Evolutionary conservation across 2,113 vertebrate genomes (phyloP).

Genomic region (Phoenicopterus ruber): DNA sequence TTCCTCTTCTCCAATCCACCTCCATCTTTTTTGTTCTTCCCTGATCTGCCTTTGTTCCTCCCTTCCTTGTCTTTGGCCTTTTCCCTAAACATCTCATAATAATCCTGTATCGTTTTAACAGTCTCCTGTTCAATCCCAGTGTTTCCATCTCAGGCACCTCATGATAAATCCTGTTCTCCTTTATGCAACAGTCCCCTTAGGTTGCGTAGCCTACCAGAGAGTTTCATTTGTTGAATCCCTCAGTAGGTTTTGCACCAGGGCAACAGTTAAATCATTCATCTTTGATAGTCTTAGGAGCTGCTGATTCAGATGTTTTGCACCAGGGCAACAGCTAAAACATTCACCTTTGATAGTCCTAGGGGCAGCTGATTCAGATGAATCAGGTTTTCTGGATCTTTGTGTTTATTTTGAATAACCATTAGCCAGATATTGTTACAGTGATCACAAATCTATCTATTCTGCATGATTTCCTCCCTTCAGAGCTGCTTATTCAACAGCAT

Average conservation of each 20-base stretch:
- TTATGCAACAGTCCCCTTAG: not conserved
- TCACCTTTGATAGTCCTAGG: not conserved
- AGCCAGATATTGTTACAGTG: not conserved
- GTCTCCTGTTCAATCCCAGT: not conserved
- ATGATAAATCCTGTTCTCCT: not conserved
- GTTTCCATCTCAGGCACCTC: not conserved
- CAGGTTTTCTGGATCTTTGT: not conserved
- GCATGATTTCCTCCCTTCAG: not conserved
- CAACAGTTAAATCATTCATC: not conserved
- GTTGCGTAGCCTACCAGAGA: not conserved
- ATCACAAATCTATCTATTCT: not conserved
- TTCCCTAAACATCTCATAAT: not conserved
- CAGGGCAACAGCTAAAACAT: not conserved
- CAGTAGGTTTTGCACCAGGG: not conserved
- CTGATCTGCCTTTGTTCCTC: not conserved
- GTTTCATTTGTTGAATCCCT: not conserved
- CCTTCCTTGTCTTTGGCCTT: not conserved
- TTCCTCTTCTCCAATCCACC: not conserved
- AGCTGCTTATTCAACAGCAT: not conserved
- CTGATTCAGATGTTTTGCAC: not conserved
- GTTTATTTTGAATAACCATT: not conserved
- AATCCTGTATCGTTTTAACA: not conserved
- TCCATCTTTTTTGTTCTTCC: not conserved
- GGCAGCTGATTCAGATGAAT: not conserved
- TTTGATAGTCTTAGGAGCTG: not conserved